These are phyloP conservation scores for Falco punctatus DNA, from an alignment of 2,113 vertebrate species.

Conservation along the genomic window DNA sequence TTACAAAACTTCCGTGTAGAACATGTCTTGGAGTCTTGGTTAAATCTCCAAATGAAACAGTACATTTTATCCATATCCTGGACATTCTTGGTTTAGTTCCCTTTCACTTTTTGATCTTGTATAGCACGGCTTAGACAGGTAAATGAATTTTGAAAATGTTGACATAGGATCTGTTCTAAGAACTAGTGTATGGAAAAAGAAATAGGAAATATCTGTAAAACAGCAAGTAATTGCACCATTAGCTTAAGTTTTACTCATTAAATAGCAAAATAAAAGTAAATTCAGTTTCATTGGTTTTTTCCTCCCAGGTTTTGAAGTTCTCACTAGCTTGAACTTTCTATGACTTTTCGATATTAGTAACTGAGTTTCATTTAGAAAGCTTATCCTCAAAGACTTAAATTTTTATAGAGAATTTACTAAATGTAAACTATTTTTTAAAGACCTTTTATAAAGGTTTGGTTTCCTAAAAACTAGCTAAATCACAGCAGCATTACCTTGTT, in stretches of 20 bases:
- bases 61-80: neutral
- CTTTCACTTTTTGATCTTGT: neutral
- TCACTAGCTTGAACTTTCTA: neutral
- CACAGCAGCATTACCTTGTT: neutral
- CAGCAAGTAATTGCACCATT: neutral
- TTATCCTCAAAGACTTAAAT: neutral
- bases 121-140: neutral
- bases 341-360: neutral
- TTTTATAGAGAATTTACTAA: neutral
- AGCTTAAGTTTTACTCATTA: neutral
- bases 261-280: neutral
- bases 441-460: neutral
- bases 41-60: neutral
- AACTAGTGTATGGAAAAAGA: neutral
- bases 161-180: neutral
- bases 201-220: neutral
- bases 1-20: neutral
- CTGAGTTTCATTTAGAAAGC: neutral
- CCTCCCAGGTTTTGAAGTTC: neutral
- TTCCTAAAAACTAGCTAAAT: neutral
- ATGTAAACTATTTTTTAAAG: neutral
- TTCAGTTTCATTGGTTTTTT: neutral
- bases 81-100: neutral
- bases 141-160: neutral
- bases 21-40: neutral